phyloP scores from a whole-genome alignment of 2,888 invertebrate species.

The Iselma pallidipennis region DNA sequence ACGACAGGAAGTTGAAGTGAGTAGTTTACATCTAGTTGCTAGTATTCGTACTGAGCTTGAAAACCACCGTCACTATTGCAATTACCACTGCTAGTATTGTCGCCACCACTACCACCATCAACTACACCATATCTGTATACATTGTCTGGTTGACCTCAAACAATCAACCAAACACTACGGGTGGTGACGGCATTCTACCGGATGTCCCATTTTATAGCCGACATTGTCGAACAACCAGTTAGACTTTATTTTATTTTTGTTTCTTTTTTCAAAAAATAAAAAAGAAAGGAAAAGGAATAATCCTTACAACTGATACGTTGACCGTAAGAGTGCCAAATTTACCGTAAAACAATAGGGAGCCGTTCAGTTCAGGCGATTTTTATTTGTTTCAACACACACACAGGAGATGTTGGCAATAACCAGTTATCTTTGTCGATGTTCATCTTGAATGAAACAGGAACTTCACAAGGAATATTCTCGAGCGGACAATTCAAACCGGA shows the following conservation, averaged over 20 bases:
- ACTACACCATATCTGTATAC: not conserved
- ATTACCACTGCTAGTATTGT: too few species aligned
- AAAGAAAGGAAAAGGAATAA: too few species aligned
- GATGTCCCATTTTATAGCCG: not conserved
- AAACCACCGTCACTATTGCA: constrained; percentile 3
- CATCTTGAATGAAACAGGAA: too few species aligned
- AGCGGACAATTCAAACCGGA: too few species aligned
- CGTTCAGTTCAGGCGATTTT: not conserved
- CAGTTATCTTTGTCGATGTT: too few species aligned
- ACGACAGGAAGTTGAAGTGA: constrained; percentile 29
- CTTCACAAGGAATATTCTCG: too few species aligned
- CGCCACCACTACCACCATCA: not conserved
- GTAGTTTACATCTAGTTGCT: constrained; percentile 28
- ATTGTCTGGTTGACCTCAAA: not conserved
- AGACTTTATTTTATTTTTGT: not conserved
- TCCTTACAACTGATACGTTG: not conserved
- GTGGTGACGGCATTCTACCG: not conserved
- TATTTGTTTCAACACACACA: not conserved
- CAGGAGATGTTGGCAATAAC: not conserved
- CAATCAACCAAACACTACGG: not conserved
- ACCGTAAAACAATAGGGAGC: not conserved
- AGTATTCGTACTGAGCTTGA: constrained; percentile 20
- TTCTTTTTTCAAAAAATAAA: not conserved
- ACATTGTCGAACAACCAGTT: not conserved
- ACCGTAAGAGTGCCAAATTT: not conserved